Evolutionary conservation across 2,888 invertebrate species (phyloP), one percentile per base, ranked within the genome.

Genomic region (Dioctria linearis): DNA sequence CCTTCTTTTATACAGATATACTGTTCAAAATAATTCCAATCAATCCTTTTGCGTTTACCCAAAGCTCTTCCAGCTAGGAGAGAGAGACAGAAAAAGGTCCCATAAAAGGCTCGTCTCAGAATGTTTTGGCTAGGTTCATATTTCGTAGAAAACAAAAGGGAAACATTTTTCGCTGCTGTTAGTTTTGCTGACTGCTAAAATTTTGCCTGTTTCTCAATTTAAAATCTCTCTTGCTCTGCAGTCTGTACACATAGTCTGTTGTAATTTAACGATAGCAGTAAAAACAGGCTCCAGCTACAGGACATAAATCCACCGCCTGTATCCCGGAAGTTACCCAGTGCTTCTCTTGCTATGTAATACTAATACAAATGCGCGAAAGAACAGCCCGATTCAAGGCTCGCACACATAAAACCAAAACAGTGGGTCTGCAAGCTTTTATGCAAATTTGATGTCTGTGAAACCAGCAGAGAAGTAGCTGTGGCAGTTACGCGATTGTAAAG

Each of bases 381-480:
- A 25, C 25, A 25, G 25, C 25, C 25, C 25, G 25, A 25, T 25
- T 25, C 37, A 25, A 6, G 6, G 61, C 37, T 61, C 59, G 8
- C 61, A 37, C 61, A 61, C 25, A 25, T 25, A 25, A 25, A 25
- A 25, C 25, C 25, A 61, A 61, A 61, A 11, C 25, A 61, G 61
- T 37, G 61, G 61, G 61, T 61, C 25, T 25, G 61, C 37, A 61
- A 61, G 25, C 39, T 61, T 59, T 61, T 61, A 61, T 61, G 61
- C 61, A 61, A 61, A 61, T 61, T 61, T 61, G 25, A 61, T 61
- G 61, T 61, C 61, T 25, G 4, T 39, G 3, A 61, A 61, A 4
- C 61, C 61, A 4, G 25, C 61, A 61, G 61, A 4, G 61, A 61
- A 61, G 39, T 61, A 61, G 61, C 61, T 61, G 61, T 61, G 61